Conservation (phyloP, 2,888 invertebrate genomes). For the Pachliopta kotzebuea region DNA sequence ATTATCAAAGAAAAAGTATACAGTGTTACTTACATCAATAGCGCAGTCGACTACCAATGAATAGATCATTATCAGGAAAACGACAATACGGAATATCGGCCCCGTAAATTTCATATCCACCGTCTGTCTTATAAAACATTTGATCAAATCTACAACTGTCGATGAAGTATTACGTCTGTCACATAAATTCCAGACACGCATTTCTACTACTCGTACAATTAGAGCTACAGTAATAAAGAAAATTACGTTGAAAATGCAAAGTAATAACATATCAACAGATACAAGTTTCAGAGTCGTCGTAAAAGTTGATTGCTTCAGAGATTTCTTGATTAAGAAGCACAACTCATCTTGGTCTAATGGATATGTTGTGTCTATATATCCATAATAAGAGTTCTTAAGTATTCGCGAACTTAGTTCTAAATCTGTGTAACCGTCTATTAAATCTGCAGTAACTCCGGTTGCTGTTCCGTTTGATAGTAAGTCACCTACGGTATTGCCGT, state of each 20-base stretch:
- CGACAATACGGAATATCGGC: conserved; percentile 55
- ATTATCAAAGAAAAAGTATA: no score
- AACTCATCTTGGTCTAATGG: conserved; percentile 77
- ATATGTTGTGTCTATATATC: conserved; percentile 74
- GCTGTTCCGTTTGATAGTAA: conserved; percentile 65
- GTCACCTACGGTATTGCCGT: conserved; percentile 66
- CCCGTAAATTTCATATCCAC: conserved; percentile 61
- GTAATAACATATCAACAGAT: conserved; percentile 49
- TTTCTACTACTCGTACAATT: conserved; percentile 53
- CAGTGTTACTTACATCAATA: conserved; percentile 65
- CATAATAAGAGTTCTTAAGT: conserved; percentile 70
- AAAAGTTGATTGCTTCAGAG: conserved; percentile 70
- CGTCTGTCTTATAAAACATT: conserved; percentile 69
- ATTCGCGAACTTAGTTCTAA: conserved; percentile 78
- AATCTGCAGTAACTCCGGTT: conserved; percentile 68
- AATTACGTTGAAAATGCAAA: conserved; percentile 52
- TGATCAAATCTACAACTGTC: conserved; percentile 56
- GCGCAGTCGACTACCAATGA: conserved; percentile 67
- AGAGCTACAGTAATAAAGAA: conserved; percentile 49
- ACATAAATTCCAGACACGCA: conserved; percentile 43
- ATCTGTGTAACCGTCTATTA: conserved; percentile 75
- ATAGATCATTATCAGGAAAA: conserved; percentile 58
- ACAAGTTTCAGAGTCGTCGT: conserved; percentile 61
- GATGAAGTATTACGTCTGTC: conserved; percentile 46
- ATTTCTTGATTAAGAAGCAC: conserved; percentile 78